These are phyloP conservation scores for Silvanus unidentatus DNA, from an alignment of 2,888 invertebrate species.

Conservation along the genomic window DNA sequence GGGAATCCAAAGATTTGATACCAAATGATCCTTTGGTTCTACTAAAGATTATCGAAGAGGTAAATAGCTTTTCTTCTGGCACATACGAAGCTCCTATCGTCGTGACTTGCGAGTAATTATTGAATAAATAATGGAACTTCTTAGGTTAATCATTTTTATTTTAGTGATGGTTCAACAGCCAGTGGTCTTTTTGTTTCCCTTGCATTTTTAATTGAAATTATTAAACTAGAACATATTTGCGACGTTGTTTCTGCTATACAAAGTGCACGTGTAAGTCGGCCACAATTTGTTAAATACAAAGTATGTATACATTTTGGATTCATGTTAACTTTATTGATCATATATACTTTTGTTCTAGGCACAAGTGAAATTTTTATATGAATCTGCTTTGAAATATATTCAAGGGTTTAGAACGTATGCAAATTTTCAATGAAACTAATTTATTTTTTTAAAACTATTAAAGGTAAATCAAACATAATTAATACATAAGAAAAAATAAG, in stretches of 20 bases:
- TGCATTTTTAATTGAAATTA: constrained; percentile 47
- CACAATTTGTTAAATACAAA: constrained; percentile 39
- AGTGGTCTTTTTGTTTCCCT: constrained; percentile 48
- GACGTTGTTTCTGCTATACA: constrained; percentile 49
- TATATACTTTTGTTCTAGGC: too few species aligned
- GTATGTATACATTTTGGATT: too few species aligned
- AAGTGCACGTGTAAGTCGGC: constrained; percentile 43
- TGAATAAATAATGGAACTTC: constrained; percentile 16
- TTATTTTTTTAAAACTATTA: too few species aligned
- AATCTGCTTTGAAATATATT: too few species aligned
- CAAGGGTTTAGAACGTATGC: too few species aligned
- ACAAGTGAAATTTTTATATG: too few species aligned
- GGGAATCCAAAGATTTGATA: constrained; percentile 24
- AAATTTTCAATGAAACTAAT: too few species aligned
- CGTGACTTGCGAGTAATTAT: constrained; percentile 45
- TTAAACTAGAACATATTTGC: constrained; percentile 48
- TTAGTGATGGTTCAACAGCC: constrained; percentile 48
- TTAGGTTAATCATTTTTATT: constrained; percentile 7
- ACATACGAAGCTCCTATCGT: constrained; percentile 34
- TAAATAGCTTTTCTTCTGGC: constrained; percentile 24
- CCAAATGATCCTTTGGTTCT: constrained; percentile 27
- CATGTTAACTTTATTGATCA: too few species aligned
- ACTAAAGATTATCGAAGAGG: constrained; percentile 36
- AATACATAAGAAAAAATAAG: too few species aligned
- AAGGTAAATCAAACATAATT: too few species aligned